Conservation (phyloP, 2,113 vertebrate species). For the Gnathonemus longibarbis region DNA sequence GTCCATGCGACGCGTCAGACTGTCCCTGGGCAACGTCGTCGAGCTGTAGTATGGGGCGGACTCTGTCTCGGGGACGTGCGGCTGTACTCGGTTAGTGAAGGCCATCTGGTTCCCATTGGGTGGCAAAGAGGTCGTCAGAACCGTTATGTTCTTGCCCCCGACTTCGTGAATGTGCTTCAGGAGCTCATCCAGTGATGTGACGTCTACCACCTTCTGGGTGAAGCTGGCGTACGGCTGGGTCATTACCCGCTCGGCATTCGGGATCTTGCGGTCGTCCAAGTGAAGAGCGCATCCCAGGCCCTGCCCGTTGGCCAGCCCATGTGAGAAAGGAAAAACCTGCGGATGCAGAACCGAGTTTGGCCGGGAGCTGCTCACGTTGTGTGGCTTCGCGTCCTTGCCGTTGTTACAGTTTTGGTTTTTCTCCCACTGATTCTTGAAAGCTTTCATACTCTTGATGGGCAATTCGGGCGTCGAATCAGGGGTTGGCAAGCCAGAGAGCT, state of each 20-base stretch:
- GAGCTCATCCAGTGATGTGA: slow-evolving; percentile 80
- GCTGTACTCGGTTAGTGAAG: slow-evolving; percentile 64
- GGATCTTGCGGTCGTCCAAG: slow-evolving; percentile 68
- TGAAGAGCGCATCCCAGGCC: slow-evolving; percentile 48
- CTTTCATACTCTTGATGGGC: slow-evolving; percentile 75
- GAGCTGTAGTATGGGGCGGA: slow-evolving; percentile 68
- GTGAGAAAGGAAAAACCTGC: slow-evolving; percentile 64
- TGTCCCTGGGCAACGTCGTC: slow-evolving; percentile 68
- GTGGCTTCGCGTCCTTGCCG: slow-evolving; percentile 61
- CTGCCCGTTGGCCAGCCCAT: slow-evolving; percentile 56
- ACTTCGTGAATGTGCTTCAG: slow-evolving; percentile 77
- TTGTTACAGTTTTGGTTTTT: slow-evolving; percentile 85
- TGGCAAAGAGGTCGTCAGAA: slow-evolving; percentile 58
- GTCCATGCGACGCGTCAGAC: slow-evolving; percentile 74
- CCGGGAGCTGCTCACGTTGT: slow-evolving; percentile 49
- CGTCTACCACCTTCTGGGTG: slow-evolving; percentile 72
- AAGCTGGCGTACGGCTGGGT: slow-evolving; percentile 63
- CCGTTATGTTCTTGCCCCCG: slow-evolving; percentile 52
- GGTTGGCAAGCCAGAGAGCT: slow-evolving; percentile 77
- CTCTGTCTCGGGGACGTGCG: slow-evolving; percentile 64
- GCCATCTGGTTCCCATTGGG: slow-evolving; percentile 49
- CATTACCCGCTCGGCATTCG: slow-evolving; percentile 61
- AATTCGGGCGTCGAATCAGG: slow-evolving; percentile 83
- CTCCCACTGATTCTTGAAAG: slow-evolving; percentile 76
- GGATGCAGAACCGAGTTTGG: slow-evolving; percentile 55